These are phyloP conservation scores for Rotaria socialis DNA, from an alignment of 2,888 invertebrate genomes.

Conservation along the genomic window DNA sequence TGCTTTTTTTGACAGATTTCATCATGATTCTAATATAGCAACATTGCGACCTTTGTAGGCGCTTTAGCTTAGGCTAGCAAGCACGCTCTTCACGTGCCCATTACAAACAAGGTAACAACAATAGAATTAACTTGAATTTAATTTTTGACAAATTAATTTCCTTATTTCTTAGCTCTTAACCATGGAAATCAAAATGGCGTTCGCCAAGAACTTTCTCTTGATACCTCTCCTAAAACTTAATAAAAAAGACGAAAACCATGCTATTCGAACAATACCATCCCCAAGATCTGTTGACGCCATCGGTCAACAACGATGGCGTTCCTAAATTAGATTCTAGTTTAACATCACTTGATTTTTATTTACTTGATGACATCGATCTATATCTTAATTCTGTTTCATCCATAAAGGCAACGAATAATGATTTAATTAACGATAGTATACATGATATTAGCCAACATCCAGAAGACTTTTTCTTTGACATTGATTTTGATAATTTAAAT, in stretches of 20 bases:
- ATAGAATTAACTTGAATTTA: neutral
- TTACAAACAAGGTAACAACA: neutral
- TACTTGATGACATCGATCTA: neutral
- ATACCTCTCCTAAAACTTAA: neutral
- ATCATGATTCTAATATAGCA: neutral
- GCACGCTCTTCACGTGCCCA: neutral
- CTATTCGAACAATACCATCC: neutral
- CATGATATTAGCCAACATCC: conserved; percentile 9
- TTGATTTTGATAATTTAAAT: neutral
- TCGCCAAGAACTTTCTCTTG: neutral
- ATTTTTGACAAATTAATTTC: neutral
- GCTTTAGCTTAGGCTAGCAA: conserved; percentile 10
- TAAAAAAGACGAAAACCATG: neutral
- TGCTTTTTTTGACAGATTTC: neutral
- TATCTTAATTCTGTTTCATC: neutral
- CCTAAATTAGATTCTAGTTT: neutral
- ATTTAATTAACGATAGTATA: neutral
- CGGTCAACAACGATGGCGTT: neutral
- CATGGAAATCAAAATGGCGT: conserved; percentile 8
- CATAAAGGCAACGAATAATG: neutral
- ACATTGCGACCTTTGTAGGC: neutral
- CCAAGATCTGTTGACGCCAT: neutral
- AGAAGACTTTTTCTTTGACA: neutral
- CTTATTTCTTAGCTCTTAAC: neutral
- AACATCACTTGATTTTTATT: conserved; percentile 10